Conservation (phyloP, 35 echinoderm and acorn worm genomes). For the Diadema setosum region DNA sequence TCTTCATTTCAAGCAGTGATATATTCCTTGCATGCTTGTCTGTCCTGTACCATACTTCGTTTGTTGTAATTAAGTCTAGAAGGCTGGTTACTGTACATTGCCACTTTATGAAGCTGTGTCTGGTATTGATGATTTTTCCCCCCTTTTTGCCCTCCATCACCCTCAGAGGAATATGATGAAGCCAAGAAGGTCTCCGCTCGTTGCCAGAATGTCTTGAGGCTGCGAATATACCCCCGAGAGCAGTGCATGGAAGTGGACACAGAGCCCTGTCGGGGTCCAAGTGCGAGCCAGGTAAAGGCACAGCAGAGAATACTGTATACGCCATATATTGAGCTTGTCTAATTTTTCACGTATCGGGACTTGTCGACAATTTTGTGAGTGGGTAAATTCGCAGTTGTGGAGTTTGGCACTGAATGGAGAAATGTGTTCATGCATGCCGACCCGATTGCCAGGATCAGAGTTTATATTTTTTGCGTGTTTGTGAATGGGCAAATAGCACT, state of each 20-base stretch:
- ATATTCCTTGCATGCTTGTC: background rate
- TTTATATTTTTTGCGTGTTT: background rate
- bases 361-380: background rate
- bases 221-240: slow-evolving; percentile 13
- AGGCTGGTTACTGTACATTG: background rate
- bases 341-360: background rate
- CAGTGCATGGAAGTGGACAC: background rate
- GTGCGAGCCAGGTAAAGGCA: background rate
- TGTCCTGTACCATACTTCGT: background rate
- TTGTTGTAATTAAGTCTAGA: background rate
- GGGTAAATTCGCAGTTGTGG: too few relatives aligned
- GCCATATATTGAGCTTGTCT: background rate
- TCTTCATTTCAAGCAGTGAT: background rate
- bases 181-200: slow-evolving; percentile 39
- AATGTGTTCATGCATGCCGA: background rate
- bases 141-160: background rate
- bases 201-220: slow-evolving; percentile 30
- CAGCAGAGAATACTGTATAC: background rate
- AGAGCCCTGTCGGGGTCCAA: background rate
- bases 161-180: slow-evolving; percentile 45
- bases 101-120: background rate
- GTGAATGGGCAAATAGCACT: too few relatives aligned
- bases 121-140: background rate
- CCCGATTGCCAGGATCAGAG: background rate
- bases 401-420: background rate